Base-by-base conservation (phyloP, 2,888 invertebrate genomes). In the Xanthia icteritia region DNA sequence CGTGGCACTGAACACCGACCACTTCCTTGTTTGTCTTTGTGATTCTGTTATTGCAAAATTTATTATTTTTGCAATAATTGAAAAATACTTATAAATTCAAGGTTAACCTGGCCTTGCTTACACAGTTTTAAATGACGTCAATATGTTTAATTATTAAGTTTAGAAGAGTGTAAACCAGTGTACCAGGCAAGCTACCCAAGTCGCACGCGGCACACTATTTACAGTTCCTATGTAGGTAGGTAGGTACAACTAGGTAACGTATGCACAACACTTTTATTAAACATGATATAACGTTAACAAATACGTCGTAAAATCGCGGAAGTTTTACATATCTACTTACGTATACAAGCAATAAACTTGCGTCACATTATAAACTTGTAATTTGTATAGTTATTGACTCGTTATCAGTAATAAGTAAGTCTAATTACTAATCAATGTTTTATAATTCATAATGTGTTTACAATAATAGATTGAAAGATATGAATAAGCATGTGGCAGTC, bases 11-110 rank as follows among this genome's bases (percentile, higher is more conserved):
- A 92, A 91, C 91, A 88, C 83, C 89, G 89, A 86, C 88, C 89
- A 93, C 95, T 96, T 96, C 96, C 96, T 95, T 93, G 94, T 96
- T 95, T 94, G 93, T 93, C 93, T 93, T 92, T 92, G 92, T 92
- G 92, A 90, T 94, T 93, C 93, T 93, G 93, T 93, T 94, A 92
- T 92, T 92, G 93, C 94, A 93, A 95, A 94, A 15, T 45, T 45
- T 45, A 15, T 45, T 45, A 45, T 15, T 45, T 45, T 15, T 45
- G 5, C 45, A 94, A 94, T 89, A 90, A 93, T 93, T 5, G 45
- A 94, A 93, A 94, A 94, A 93, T 93, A 93, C 92, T 91, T 92
- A 92, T 92, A 91, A 91, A 91, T 91, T 90, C 95, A 95, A 96
- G 96, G 96, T 93, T 92, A 89, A 89, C 81, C 83, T 88, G 95